Base-by-base conservation (phyloP, 2,113 vertebrate genomes). In the Neogale vison region DNA sequence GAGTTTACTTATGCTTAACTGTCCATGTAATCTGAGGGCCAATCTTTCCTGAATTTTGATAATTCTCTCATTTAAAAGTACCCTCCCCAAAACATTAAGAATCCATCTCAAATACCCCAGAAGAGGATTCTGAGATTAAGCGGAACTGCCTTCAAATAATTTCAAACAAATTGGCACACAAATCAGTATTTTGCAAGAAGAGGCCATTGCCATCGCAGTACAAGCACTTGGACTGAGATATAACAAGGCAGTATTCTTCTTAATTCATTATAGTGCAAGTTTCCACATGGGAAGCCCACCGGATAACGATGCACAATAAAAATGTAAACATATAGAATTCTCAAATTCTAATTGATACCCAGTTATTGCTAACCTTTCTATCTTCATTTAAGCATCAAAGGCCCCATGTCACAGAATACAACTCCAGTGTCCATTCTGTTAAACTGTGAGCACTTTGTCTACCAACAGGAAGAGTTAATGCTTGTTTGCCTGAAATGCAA, bases 141-240 rank as follows among this genome's bases (percentile, higher is more conserved):
- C 95, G 98, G 97, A 98, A 98, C 98, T 93, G 98, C 98, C 99
- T 98, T 79, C 80, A 80, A 80, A 97, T 94, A 83, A 97, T 97
- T 98, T 98, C 98, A 96, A 97, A 99, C 96, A 98, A 98, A 99
- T 96, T 98, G 98, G 98, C 98, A 99, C 98, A 98, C 93, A 98
- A 98, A 97, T 95, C 91, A 98, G 97, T 57, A 97, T 98, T 98
- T 97, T 98, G 98, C 98, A 98, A 98, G 98, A 98, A 99, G 98
- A 99, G 97, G 98, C 95, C 98, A 98, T 93, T 98, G 98, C 98
- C 95, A 98, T 97, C 85, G 59, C 98, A 98, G 98, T 93, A 97
- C 98, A 98, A 98, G 98, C 97, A 96, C 96, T 81, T 98, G 98
- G 97, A 98, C 98, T 97, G 98, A 98, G 97, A 98, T 77, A 94